A percentile compares a stretch with the other conserved stretches of the same genome.
These are phyloP conservation scores for Linepithema humile DNA, from an alignment of 1,140 invertebrate genomes.

Conservation along the genomic window DNA sequence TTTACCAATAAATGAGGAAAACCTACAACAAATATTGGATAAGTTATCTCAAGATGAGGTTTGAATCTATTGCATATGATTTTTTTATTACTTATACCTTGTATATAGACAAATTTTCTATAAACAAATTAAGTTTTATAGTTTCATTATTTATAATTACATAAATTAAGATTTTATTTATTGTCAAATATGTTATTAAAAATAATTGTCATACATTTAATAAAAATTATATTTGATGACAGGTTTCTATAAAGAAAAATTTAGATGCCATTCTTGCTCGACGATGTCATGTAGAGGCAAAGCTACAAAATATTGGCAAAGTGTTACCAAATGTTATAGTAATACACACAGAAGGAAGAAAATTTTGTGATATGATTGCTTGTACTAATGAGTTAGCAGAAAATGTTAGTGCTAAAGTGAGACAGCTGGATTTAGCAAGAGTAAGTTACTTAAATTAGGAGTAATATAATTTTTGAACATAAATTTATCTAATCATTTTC, in stretches of 20 bases:
- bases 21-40: constrained; percentile 72
- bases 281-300: constrained; percentile 87
- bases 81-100: constrained; percentile 29
- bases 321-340: constrained; percentile 89
- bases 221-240: constrained; percentile 64
- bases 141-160: not conserved
- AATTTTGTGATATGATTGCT: constrained; percentile 93
- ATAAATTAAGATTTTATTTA: not conserved
- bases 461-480: not conserved
- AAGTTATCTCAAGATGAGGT: constrained; percentile 79
- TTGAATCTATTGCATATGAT: constrained; percentile 35
- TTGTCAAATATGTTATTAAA: not conserved
- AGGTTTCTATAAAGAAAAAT: constrained; percentile 86
- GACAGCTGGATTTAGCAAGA: constrained; percentile 96
- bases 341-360: constrained; percentile 89
- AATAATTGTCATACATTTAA: not conserved
- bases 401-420: constrained; percentile 98
- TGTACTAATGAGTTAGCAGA: constrained; percentile 95
- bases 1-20: constrained; percentile 72
- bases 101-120: not conserved
- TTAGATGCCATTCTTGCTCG: constrained; percentile 86
- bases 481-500: not conserved
- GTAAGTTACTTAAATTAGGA: constrained; percentile 85
- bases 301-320: constrained; percentile 87
- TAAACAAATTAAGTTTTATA: not conserved